Conservation (phyloP, 2,888 invertebrate genomes). For the Dexiosoma caninum region DNA sequence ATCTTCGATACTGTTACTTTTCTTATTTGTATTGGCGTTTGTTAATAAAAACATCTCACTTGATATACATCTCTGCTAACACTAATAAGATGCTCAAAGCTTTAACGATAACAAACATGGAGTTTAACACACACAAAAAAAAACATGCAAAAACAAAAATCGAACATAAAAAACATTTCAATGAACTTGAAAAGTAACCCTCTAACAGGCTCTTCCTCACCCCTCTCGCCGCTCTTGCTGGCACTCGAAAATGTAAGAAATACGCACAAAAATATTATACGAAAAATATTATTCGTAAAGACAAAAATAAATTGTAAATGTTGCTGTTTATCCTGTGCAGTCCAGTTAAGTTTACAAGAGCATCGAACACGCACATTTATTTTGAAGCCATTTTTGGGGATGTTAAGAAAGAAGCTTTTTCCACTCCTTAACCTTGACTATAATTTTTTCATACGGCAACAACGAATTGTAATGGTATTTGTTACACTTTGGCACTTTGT, state of each 20-base stretch:
- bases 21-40: slow-evolving; percentile 54
- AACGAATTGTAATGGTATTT: not conserved
- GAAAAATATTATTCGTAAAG: slow-evolving; percentile 50
- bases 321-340: slow-evolving; percentile 44
- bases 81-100: slow-evolving; percentile 66
- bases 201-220: not conserved
- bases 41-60: slow-evolving; percentile 73
- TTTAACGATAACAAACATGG: slow-evolving; percentile 37
- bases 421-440: not conserved
- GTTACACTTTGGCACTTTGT: not conserved
- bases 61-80: slow-evolving; percentile 73
- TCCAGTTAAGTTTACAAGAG: slow-evolving; percentile 6
- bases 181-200: slow-evolving; percentile 60
- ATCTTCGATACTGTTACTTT: slow-evolving; percentile 57
- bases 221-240: not conserved
- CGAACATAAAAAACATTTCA: slow-evolving; percentile 38
- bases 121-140: slow-evolving; percentile 58
- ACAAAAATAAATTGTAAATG: slow-evolving; percentile 34
- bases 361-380: slow-evolving; percentile 15
- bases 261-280: slow-evolving; percentile 66
- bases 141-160: slow-evolving; percentile 59
- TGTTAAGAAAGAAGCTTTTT: slow-evolving; percentile 56
- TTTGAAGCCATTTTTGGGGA: slow-evolving; percentile 33
- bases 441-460: not conserved
- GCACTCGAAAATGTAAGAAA: slow-evolving; percentile 31